Percentiles rank a stretch among this genome's conserved stretches.
Conservation (phyloP, 1,140 invertebrate genomes). For the Tigriopus japonicus region DNA sequence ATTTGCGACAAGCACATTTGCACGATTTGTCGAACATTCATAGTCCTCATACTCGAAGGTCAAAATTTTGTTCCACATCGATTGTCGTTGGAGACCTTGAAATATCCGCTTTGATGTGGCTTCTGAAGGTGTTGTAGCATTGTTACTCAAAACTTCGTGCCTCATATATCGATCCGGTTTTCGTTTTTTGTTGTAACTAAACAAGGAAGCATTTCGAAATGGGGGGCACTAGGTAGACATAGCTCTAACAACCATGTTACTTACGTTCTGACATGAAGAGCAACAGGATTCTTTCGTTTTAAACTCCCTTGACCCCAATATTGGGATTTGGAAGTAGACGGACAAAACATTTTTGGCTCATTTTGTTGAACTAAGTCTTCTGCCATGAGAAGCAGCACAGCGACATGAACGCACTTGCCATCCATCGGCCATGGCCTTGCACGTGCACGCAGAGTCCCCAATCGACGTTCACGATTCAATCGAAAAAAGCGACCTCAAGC, state of each 20-base stretch:
- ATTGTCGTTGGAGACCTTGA: not conserved
- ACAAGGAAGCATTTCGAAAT: not conserved
- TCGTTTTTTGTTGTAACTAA: not conserved
- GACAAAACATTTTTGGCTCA: not conserved
- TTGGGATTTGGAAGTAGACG: not conserved
- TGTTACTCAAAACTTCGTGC: not conserved
- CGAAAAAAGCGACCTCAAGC: too few species aligned
- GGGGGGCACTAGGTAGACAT: not conserved
- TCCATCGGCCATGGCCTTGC: not conserved
- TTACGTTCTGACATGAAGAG: not conserved
- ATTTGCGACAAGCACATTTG: too few species aligned
- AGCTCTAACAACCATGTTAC: not conserved
- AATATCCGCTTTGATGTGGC: not conserved
- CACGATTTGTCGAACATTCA: too few species aligned
- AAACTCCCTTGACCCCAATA: not conserved
- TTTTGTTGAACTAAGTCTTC: not conserved
- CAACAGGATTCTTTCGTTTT: not conserved
- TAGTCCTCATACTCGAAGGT: too few species aligned
- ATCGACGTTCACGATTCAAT: too few species aligned
- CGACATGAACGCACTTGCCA: not conserved
- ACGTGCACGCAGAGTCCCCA: not conserved
- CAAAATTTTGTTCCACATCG: too few species aligned
- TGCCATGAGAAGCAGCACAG: not conserved
- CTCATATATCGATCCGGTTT: not conserved
- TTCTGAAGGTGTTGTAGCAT: not conserved